A percentile compares a stretch with the other conserved stretches of the same genome.
These are phyloP conservation scores for Lasiurus borealis DNA, from an alignment of 2,113 vertebrate genomes.

Conservation along the genomic window DNA sequence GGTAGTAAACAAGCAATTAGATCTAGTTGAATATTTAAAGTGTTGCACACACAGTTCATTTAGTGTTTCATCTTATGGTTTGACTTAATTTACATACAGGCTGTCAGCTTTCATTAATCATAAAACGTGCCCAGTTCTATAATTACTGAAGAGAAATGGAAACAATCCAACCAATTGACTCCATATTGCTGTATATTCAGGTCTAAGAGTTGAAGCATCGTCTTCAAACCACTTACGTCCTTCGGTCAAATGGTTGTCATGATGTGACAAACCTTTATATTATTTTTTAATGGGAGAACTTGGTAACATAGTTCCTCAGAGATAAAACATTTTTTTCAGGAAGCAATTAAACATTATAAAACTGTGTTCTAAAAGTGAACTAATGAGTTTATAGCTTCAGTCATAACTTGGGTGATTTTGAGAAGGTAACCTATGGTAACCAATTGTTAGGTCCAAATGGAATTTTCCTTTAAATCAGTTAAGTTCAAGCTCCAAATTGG, in stretches of 20 bases:
- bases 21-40: constrained; percentile 56
- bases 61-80: constrained; percentile 70
- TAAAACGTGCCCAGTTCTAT: constrained; percentile 60
- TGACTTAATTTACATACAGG: constrained; percentile 52
- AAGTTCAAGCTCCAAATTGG: constrained; percentile 54
- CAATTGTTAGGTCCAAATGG: constrained; percentile 58
- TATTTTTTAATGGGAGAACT: constrained; percentile 56
- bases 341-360: constrained; percentile 61
- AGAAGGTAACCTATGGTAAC: constrained; percentile 57
- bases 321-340: constrained; percentile 53
- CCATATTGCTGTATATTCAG: constrained; percentile 65
- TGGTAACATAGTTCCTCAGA: constrained; percentile 58
- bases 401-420: constrained; percentile 66
- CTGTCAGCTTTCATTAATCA: constrained; percentile 55
- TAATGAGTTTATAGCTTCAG: constrained; percentile 48
- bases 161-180: constrained; percentile 62
- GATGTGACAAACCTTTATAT: constrained; percentile 62
- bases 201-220: constrained; percentile 54
- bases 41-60: constrained; percentile 61
- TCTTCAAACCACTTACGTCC: constrained; percentile 65
- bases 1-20: constrained; percentile 60
- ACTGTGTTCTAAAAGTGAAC: constrained; percentile 62
- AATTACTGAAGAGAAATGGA: constrained; percentile 50
- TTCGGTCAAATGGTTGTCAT: constrained; percentile 53
- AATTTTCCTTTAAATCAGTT: constrained; percentile 58